phyloP scores from a whole-genome alignment of 2,797 vertebrate genomes.

The Tapirus indicus region DNA sequence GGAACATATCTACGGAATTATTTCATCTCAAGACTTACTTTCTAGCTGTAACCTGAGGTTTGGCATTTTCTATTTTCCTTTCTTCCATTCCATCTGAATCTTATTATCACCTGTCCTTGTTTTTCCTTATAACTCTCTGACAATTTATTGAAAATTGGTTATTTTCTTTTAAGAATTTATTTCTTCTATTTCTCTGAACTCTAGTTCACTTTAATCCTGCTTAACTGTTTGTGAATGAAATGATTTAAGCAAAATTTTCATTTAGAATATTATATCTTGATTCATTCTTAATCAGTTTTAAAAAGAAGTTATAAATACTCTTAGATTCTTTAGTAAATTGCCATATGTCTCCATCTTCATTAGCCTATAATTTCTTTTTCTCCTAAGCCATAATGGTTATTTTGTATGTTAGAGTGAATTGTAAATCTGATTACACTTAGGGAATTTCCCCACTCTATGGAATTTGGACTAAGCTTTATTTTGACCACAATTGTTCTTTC shows the following conservation, averaged over 20 bases:
- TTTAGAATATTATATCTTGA: not conserved
- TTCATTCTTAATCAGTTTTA: not conserved
- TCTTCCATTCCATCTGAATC: not conserved
- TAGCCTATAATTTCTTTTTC: constrained; percentile 25
- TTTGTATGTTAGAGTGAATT: not conserved
- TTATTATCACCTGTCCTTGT: not conserved
- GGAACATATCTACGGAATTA: not conserved
- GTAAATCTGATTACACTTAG: not conserved
- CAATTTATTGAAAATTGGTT: not conserved
- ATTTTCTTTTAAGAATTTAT: constrained; percentile 17
- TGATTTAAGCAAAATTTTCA: not conserved
- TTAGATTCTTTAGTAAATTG: not conserved
- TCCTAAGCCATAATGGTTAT: not conserved
- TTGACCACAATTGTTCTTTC: not conserved
- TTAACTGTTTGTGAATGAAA: not conserved
- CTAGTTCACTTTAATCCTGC: not conserved
- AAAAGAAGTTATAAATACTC: not conserved
- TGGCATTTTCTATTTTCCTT: not conserved
- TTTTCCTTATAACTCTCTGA: not conserved
- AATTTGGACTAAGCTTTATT: constrained; percentile 11
- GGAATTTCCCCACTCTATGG: not conserved
- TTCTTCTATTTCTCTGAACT: not conserved
- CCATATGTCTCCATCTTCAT: not conserved
- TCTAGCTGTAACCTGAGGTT: not conserved
- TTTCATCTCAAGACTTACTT: not conserved